A percentile compares a stretch with the other conserved stretches of the same genome.
Conservation (phyloP, 2,113 vertebrate genomes). For the Chrysemys picta region DNA sequence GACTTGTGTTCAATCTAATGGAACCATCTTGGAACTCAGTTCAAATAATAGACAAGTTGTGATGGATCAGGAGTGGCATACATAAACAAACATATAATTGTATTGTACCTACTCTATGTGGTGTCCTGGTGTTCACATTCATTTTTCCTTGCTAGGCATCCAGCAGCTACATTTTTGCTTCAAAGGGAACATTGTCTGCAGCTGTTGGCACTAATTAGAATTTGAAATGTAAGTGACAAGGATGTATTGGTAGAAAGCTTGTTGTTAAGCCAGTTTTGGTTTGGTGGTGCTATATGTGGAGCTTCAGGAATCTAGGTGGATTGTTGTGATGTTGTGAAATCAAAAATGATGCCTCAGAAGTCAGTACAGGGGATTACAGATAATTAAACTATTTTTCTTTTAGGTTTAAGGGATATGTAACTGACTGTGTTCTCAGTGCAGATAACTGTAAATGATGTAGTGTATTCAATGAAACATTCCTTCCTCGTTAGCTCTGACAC, state of each 20-base stretch:
- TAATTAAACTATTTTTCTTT: neutral
- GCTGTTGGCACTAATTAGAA: neutral
- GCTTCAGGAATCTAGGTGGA: neutral
- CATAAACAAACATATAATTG: neutral
- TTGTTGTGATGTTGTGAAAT: constrained; percentile 1
- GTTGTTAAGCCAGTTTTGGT: neutral
- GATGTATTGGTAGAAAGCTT: neutral
- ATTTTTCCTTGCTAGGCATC: neutral
- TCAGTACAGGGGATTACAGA: neutral
- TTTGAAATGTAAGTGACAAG: constrained; percentile 21
- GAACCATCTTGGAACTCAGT: neutral
- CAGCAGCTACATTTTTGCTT: neutral
- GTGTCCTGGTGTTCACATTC: fast-evolving
- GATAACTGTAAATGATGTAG: neutral
- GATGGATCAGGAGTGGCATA: neutral
- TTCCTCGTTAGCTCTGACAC: neutral
- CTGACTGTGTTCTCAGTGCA: neutral
- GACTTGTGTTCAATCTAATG: neutral
- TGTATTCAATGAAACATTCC: neutral
- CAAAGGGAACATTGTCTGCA: neutral
- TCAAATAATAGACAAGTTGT: neutral
- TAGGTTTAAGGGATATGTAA: constrained; percentile 17
- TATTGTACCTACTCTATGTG: neutral
- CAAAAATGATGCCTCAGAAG: neutral
- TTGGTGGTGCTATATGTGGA: neutral